Evolutionary conservation across 2,113 vertebrate genomes (phyloP).

Genomic region (Cephalopholis sonnerati): DNA sequence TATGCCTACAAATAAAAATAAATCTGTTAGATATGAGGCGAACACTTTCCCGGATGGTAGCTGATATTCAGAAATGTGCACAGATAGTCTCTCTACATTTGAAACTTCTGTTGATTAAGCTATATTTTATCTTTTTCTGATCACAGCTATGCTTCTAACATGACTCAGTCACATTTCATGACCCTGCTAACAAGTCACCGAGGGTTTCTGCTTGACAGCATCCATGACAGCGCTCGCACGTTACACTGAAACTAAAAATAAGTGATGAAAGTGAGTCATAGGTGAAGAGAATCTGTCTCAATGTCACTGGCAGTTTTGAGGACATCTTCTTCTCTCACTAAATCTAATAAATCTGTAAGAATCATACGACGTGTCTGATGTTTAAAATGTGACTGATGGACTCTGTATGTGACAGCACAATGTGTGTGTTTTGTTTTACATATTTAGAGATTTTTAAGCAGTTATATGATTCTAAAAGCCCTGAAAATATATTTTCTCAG

Average conservation of each 20-base stretch:
- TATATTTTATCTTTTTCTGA: not conserved
- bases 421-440: not conserved
- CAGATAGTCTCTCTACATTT: not conserved
- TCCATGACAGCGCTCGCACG: not conserved
- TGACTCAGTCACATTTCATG: not conserved
- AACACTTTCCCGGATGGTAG: not conserved
- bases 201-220: not conserved
- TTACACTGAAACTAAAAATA: conserved; percentile 2
- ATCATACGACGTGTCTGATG: not conserved
- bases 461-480: not conserved
- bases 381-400: not conserved
- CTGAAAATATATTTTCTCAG: not conserved
- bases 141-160: not conserved
- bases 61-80: not conserved
- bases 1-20: not conserved
- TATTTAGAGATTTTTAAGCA: not conserved
- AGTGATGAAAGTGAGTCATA: conserved; percentile 9
- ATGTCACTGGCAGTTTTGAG: not conserved
- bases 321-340: not conserved
- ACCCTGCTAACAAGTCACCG: not conserved
- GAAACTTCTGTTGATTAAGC: not conserved
- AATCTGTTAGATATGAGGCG: not conserved
- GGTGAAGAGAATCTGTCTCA: conserved; percentile 5
- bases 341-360: not conserved
- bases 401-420: not conserved